phyloP scores from a whole-genome alignment of 2,113 vertebrate species.

The Oryctolagus cuniculus region DNA sequence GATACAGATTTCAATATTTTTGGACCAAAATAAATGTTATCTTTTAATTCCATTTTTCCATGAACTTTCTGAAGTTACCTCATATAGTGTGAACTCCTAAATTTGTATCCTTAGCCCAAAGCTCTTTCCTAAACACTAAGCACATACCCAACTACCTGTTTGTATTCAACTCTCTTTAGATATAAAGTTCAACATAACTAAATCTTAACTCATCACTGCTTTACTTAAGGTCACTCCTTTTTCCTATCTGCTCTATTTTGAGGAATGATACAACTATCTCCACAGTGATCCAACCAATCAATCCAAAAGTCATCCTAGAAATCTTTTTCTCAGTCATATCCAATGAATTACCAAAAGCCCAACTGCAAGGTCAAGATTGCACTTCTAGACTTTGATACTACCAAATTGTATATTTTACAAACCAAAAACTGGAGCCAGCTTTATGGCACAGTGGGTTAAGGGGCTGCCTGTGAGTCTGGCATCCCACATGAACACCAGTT shows the following conservation, averaged over 20 bases:
- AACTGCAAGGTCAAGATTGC: background rate
- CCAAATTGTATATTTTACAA: conserved; percentile 36
- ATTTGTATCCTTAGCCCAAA: conserved; percentile 18
- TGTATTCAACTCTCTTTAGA: background rate
- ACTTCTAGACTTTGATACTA: conserved; percentile 6
- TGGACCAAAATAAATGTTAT: too few species aligned
- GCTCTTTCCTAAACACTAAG: background rate
- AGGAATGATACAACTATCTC: background rate
- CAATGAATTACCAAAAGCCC: conserved; percentile 13
- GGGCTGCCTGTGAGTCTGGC: too few species aligned
- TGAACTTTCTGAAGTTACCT: too few species aligned
- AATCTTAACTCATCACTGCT: conserved; percentile 1
- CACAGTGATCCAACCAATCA: conserved; percentile 45
- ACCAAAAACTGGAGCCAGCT: background rate
- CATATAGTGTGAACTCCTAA: background rate
- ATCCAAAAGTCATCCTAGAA: background rate
- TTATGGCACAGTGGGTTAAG: too few species aligned
- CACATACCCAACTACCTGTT: background rate
- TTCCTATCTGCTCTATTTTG: background rate
- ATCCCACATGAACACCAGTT: too few species aligned
- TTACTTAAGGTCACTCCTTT: conserved; percentile 45
- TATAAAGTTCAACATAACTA: conserved; percentile 27
- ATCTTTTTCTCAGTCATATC: background rate
- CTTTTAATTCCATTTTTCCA: too few species aligned
- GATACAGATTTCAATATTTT: too few species aligned